Base-by-base conservation (phyloP, 2,888 invertebrate species). In the Eupithecia tripunctaria region DNA sequence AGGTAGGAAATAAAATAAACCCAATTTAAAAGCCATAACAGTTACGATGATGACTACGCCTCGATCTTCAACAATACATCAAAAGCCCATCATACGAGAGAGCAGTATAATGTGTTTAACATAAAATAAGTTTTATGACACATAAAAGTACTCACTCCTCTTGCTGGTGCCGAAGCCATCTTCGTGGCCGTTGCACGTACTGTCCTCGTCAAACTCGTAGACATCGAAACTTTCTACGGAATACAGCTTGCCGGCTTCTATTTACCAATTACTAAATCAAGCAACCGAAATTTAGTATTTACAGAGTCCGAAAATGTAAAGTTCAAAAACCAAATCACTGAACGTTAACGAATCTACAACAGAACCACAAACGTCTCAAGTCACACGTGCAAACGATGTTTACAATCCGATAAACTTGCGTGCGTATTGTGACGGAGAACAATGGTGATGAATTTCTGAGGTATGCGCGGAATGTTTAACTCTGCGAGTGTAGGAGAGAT, bases 161-260 rank as follows among this genome's bases (percentile, higher is more conserved):
- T 92, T 92, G 80, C 90, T 86, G 79, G 90, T 88, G 74, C 89
- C 90, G 84, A 92, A 94, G 75, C 85, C 91, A 84, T 94, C 93
- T 77, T 93, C 93, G 78, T 91, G 92, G 71, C 89, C 90, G 80
- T 91, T 91, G 86, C 86, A 93, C 81, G 88, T 85, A 78, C 88
- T 85, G 77, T 93, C 94, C 78, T 91, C 94, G 86, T 94, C 94
- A 81, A 94, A 94, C 88, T 94, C 93, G 82, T 94, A 94, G 80
- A 90, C 93, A 88, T 94, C 92, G 86, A 94, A 94, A 88, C 91
- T 94, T 82, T 94, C 94, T 87, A 94, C 92, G 87, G 94, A 94
- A 94, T 94, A 94, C 94, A 94, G 94, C 90, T 93, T 94, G 94
- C 81, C 90, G 89, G 87, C 86, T 91, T 91, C 87, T 80, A 76